Base-by-base conservation (phyloP, 2,888 invertebrate species). In the Trichacis sp. region DNA sequence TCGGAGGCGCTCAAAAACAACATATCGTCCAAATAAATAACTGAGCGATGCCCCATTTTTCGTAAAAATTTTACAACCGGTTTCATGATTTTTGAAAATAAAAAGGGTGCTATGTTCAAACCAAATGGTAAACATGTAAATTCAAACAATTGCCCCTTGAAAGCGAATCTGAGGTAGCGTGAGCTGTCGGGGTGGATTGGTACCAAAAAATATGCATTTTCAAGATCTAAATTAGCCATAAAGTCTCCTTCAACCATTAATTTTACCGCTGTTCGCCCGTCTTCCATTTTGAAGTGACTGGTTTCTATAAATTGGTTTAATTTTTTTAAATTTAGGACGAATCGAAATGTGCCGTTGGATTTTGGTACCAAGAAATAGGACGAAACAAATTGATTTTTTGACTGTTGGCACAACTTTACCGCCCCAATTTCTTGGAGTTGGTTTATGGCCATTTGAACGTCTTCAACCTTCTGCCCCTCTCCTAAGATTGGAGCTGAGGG, bases 51-150 rank as follows among this genome's bases (percentile, higher is more conserved):
- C 9, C 61, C 57, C 15, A 33, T 53, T 24, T 29, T 17, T 29
- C 65, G 30, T 3, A 65, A 17, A 1, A 1, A 47, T 8, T n/a
- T 30, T 1, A 53, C 45, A 3, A 56, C 50, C 0, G 60, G 56
- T 46, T 50, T 65, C 60, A 61, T 61, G 11, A 61, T 15, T 24
- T 60, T 65, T 18, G 56, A 55, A 29, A 64, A 59, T 8, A 52
- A 36, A 0, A 29, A 46, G 9, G 59, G 64, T 15, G 54, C 47
- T 17, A 59, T 36, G 30, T 48, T 56, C 12, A 61, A 20, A 0
- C 65, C 65, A 53, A 65, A 65, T 8, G 54, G 58, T 6, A 64
- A 29, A 42, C 56, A 56, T 9, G 11, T 30, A 19, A 61, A 65
- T 42, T 65, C 53, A 19, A 47, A 63, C 3, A 54, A 1, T n/a